Percentiles rank a stretch among this genome's conserved stretches.
Evolutionary conservation across 2,797 vertebrate species (phyloP).

Genomic region (Falco rusticolus): DNA sequence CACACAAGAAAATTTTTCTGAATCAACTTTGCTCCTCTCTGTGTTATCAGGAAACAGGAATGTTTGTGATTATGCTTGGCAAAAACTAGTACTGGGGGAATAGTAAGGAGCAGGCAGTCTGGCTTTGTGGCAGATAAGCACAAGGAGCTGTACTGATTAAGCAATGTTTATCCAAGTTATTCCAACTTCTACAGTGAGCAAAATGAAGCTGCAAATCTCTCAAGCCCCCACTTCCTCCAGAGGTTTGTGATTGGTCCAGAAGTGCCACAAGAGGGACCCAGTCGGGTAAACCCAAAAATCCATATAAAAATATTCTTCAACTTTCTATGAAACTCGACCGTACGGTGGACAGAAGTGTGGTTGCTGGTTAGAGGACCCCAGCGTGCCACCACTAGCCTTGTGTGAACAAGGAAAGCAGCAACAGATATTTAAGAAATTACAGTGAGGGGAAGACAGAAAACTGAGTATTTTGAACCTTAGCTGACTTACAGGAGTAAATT

Average conservation of each 20-base stretch:
- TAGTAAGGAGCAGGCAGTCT: constrained; percentile 19
- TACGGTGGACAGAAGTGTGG: not conserved
- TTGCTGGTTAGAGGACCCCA: not conserved
- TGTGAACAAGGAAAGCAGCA: not conserved
- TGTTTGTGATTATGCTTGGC: constrained; percentile 39
- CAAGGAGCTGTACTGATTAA: constrained; percentile 9
- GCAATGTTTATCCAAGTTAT: constrained; percentile 35
- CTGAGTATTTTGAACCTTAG: constrained; percentile 37
- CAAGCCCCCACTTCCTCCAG: not conserved
- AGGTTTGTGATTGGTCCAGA: constrained; percentile 22
- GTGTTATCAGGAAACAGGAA: constrained; percentile 35
- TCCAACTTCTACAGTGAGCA: constrained; percentile 18
- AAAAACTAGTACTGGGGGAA: constrained; percentile 14
- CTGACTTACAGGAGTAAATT: constrained; percentile 44
- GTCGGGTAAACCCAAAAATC: not conserved
- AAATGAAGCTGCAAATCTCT: constrained; percentile 19
- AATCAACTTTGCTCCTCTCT: not conserved
- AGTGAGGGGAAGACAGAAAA: not conserved
- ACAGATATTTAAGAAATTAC: not conserved
- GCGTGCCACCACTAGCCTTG: not conserved
- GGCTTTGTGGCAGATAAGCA: constrained; percentile 34
- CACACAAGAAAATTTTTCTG: not conserved
- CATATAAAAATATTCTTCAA: not conserved
- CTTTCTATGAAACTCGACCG: not conserved
- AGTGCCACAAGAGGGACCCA: not conserved